Percentiles rank a stretch among this genome's conserved stretches.
phyloP scores from a whole-genome alignment of 1,140 invertebrate species.

The Archivesica marissinica region DNA sequence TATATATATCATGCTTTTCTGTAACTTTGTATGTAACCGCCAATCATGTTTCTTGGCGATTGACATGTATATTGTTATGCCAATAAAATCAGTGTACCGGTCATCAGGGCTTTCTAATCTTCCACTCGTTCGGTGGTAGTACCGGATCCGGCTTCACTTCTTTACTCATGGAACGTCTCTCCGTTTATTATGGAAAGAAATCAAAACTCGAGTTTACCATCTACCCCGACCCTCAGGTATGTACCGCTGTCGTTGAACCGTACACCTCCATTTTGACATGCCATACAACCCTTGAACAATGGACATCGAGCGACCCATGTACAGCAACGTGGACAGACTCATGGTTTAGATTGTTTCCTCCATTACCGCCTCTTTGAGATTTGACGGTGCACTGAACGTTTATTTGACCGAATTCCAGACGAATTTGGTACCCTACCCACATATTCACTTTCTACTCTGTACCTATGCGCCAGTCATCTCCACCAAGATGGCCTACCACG shows the following conservation, averaged over 20 bases:
- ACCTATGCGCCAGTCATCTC: constrained; percentile 86
- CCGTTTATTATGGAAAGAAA: no score
- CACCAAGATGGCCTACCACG: constrained; percentile 78
- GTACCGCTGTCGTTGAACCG: constrained; percentile 83
- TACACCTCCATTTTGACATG: constrained; percentile 92
- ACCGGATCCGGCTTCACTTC: constrained; percentile 96
- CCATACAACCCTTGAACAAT: constrained; percentile 72
- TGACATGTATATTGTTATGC: no score
- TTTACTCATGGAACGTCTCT: constrained; percentile 93
- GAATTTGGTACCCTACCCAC: constrained; percentile 88
- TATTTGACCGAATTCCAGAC: constrained; percentile 86
- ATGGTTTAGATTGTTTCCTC: constrained; percentile 83
- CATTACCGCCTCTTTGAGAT: no score
- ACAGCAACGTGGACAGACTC: constrained; percentile 78
- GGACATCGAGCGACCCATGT: constrained; percentile 87
- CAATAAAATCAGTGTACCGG: constrained; percentile 82
- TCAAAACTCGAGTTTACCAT: no score
- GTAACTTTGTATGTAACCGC: no score
- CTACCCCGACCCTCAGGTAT: constrained; percentile 90
- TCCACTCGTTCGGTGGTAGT: constrained; percentile 95
- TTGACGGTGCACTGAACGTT: constrained; percentile 76
- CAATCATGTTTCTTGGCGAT: no score
- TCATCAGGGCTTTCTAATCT: constrained; percentile 94
- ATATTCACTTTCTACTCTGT: constrained; percentile 85
- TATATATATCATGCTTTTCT: no score